Conservation (phyloP, 2,113 vertebrate species). For the Chiloscyllium plagiosum region DNA sequence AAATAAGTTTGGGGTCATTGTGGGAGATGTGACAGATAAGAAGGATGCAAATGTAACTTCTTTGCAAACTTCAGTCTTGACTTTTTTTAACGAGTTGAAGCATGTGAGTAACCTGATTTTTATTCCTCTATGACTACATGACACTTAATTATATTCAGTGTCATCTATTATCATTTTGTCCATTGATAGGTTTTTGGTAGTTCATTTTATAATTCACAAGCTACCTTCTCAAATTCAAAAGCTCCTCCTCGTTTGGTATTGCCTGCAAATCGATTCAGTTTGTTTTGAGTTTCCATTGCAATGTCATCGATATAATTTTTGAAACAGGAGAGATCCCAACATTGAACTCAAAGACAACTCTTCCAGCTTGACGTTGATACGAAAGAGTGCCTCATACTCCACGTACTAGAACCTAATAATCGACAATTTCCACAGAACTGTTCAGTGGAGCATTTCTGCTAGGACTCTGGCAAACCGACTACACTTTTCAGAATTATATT, state of each 20-base stretch:
- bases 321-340: not conserved
- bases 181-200: not conserved
- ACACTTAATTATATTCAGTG: not conserved
- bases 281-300: not conserved
- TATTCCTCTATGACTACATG: not conserved
- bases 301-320: not conserved
- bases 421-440: not conserved
- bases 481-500: too few relatives aligned
- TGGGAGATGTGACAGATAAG: too few relatives aligned
- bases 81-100: not conserved
- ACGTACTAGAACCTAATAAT: not conserved
- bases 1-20: too few relatives aligned
- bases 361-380: not conserved
- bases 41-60: too few relatives aligned
- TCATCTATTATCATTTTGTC: not conserved
- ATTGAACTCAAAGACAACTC: not conserved
- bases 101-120: not conserved
- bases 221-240: not conserved
- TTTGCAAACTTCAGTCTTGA: too few relatives aligned
- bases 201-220: not conserved
- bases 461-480: too few relatives aligned
- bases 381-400: not conserved
- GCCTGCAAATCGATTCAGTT: not conserved
- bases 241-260: not conserved
- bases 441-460: not conserved